A percentile compares a stretch with the other conserved stretches of the same genome.
Conservation (phyloP, 2,888 invertebrate genomes). For the Julus scanicus region DNA sequence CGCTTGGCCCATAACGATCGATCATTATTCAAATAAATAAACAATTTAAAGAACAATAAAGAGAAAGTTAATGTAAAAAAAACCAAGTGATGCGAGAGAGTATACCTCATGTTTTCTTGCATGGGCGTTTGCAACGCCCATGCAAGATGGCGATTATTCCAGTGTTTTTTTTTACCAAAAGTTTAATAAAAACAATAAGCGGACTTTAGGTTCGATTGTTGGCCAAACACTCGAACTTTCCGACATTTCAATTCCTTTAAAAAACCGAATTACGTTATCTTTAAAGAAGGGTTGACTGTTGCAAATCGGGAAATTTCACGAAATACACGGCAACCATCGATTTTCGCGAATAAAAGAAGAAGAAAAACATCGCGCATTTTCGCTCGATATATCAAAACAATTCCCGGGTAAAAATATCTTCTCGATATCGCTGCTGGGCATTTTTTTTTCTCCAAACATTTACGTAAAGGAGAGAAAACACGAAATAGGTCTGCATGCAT, state of each 20-base stretch:
- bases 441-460: too few relatives aligned
- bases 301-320: background rate
- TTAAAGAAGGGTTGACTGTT: background rate
- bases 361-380: background rate
- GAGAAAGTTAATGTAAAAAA: too few relatives aligned
- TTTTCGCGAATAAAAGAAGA: background rate
- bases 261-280: background rate
- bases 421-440: too few relatives aligned
- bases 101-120: too few relatives aligned
- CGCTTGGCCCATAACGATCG: too few relatives aligned
- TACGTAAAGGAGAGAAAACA: too few relatives aligned
- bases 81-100: too few relatives aligned
- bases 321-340: background rate
- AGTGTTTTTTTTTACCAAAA: background rate
- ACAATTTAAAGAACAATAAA: too few relatives aligned
- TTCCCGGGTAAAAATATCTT: background rate
- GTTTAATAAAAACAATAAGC: background rate
- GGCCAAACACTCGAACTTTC: background rate
- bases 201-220: background rate
- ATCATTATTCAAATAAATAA: too few relatives aligned
- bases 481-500: too few relatives aligned
- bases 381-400: background rate
- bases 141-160: too few relatives aligned
- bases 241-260: background rate
- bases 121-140: too few relatives aligned